Evolutionary conservation across 2,888 invertebrate genomes (phyloP).

Genomic region (Apodemia zela): DNA sequence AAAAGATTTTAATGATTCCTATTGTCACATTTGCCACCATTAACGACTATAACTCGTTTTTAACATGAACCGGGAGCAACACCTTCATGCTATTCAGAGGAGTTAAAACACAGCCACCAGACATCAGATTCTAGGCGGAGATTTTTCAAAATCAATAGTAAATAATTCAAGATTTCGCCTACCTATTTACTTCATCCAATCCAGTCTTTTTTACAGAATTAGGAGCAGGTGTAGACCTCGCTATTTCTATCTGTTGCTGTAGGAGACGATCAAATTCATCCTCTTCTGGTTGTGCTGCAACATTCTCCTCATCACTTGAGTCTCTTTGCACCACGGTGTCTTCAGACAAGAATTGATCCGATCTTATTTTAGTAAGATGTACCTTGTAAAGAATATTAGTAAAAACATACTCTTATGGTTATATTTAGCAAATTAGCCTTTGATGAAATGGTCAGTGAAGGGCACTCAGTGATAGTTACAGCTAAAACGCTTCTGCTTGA

Average conservation of each 20-base stretch:
- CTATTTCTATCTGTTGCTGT: conserved; percentile 83
- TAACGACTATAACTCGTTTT: too few relatives aligned
- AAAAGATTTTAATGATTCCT: too few relatives aligned
- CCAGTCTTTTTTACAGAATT: conserved; percentile 44
- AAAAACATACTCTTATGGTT: neutral
- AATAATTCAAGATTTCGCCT: neutral
- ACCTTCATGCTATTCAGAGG: too few relatives aligned
- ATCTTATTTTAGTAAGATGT: conserved; percentile 83
- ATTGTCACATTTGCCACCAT: too few relatives aligned
- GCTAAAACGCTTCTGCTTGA: too few relatives aligned
- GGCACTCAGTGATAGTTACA: too few relatives aligned
- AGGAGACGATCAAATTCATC: conserved; percentile 84
- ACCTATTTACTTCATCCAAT: conserved; percentile 2
- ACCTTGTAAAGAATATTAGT: conserved; percentile 62
- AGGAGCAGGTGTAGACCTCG: conserved; percentile 63
- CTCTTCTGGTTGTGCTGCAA: conserved; percentile 57
- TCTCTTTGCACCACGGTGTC: conserved; percentile 63
- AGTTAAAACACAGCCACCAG: neutral
- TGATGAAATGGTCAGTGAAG: too few relatives aligned
- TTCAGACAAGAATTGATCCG: conserved; percentile 78
- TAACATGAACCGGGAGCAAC: too few relatives aligned
- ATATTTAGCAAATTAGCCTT: neutral
- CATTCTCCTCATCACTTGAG: conserved; percentile 64
- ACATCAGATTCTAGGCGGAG: neutral
- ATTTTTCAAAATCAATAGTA: neutral